Evolutionary conservation across 2,797 vertebrate species (phyloP).

Genomic region (Urosaurus nigricauda): DNA sequence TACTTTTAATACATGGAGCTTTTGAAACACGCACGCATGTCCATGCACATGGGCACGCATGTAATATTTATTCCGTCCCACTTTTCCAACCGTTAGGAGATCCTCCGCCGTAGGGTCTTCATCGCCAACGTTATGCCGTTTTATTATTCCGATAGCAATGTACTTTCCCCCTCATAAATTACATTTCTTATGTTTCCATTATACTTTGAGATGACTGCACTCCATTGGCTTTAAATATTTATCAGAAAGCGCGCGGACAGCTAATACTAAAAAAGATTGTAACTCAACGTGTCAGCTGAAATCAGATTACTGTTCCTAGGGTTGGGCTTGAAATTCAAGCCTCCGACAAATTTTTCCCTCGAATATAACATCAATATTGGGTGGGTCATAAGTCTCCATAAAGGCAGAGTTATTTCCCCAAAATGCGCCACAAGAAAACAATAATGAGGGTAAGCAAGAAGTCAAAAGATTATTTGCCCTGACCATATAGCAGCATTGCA

Average conservation of each 20-base stretch:
- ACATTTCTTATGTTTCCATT: constrained; percentile 72
- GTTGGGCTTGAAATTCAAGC: constrained; percentile 33
- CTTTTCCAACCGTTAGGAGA: constrained; percentile 29
- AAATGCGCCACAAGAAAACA: background rate
- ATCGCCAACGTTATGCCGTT: constrained; percentile 64
- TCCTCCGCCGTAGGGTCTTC: constrained; percentile 52
- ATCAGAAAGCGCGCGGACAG: constrained; percentile 48
- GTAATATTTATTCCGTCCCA: constrained; percentile 46
- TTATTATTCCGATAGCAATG: constrained; percentile 72
- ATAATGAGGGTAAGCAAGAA: background rate
- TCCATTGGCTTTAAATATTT: constrained; percentile 59
- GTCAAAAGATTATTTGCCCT: too few relatives aligned
- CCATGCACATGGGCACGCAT: background rate
- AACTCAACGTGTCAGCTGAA: background rate
- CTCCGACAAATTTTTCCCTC: constrained; percentile 26
- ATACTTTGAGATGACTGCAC: constrained; percentile 68
- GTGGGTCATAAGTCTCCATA: background rate
- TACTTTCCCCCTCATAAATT: constrained; percentile 52
- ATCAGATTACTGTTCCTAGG: constrained; percentile 28
- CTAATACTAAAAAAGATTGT: constrained; percentile 49
- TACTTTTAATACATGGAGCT: background rate
- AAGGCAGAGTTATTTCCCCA: constrained; percentile 29
- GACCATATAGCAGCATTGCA: too few relatives aligned
- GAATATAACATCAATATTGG: background rate
- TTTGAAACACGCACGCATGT: constrained; percentile 19